Conservation (phyloP, 2,888 invertebrate genomes). For the Blera fallax region DNA sequence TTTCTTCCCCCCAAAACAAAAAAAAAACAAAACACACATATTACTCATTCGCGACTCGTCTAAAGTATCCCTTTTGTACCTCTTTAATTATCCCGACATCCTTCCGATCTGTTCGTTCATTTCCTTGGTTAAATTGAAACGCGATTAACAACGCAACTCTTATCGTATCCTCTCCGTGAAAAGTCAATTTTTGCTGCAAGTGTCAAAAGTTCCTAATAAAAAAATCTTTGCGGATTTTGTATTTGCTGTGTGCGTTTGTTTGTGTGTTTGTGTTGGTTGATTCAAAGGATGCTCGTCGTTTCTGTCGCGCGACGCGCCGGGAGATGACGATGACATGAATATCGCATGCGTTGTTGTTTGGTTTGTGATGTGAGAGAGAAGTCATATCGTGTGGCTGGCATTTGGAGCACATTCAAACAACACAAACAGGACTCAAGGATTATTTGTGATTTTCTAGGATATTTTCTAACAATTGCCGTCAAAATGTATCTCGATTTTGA, state of each 20-base stretch:
- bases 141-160: constrained; percentile 43
- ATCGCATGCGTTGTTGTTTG: constrained; percentile 68
- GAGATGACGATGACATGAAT: constrained; percentile 62
- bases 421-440: neutral
- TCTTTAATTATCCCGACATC: constrained; percentile 58
- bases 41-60: constrained; percentile 39
- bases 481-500: constrained; percentile 69
- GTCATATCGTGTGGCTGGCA: constrained; percentile 42
- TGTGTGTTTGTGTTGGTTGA: neutral
- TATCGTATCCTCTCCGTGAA: constrained; percentile 50
- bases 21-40: constrained; percentile 54
- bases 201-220: constrained; percentile 68
- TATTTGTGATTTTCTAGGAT: constrained; percentile 29
- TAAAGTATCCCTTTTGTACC: constrained; percentile 51
- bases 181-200: constrained; percentile 72
- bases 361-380: constrained; percentile 51
- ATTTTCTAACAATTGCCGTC: constrained; percentile 45
- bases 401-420: constrained; percentile 38
- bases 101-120: constrained; percentile 53
- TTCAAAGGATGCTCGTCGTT: constrained; percentile 34
- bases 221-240: constrained; percentile 36
- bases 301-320: constrained; percentile 27
- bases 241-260: constrained; percentile 1
- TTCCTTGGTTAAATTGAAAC: constrained; percentile 41
- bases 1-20: constrained; percentile 68